Evolutionary conservation across 1,140 invertebrate genomes (phyloP).

Genomic region (Camponotus vicinus): DNA sequence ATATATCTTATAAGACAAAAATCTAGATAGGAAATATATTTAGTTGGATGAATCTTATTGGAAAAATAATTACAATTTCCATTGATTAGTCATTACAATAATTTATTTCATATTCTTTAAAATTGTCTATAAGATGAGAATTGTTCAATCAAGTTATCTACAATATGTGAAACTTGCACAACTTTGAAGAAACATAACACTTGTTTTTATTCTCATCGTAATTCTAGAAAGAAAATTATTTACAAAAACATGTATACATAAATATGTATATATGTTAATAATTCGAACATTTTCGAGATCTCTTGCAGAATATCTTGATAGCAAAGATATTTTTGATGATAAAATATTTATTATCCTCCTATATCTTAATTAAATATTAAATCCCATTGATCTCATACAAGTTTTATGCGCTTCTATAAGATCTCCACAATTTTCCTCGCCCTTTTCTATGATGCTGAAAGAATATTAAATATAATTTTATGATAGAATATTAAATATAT

Average conservation of each 20-base stretch:
- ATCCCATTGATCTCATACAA: slow-evolving; percentile 98
- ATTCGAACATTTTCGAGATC: slow-evolving; percentile 51
- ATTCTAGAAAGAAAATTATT: slow-evolving; percentile 35
- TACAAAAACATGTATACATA: slow-evolving; percentile 18
- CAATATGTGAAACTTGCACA: not conserved
- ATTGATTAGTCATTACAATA: not conserved
- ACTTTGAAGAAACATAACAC: not conserved
- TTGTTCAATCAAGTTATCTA: slow-evolving; percentile 14
- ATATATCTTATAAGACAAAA: not conserved
- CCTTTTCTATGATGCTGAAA: slow-evolving; percentile 96
- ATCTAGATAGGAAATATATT: not conserved
- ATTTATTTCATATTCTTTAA: not conserved
- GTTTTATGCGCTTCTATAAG: slow-evolving; percentile 98
- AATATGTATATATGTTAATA: slow-evolving; percentile 25
- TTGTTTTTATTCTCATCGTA: slow-evolving; percentile 10
- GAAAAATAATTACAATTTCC: not conserved
- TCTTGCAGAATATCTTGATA: slow-evolving; percentile 11
- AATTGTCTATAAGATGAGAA: slow-evolving; percentile 1
- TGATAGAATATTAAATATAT: not conserved
- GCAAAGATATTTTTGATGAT: not conserved
- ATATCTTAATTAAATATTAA: slow-evolving; percentile 92
- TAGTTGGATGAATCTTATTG: not conserved
- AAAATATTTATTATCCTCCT: slow-evolving; percentile 21
- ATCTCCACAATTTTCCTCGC: slow-evolving; percentile 96
- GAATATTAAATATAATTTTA: slow-evolving; percentile 56